Percentiles rank a stretch among this genome's conserved stretches.
phyloP scores from a whole-genome alignment of 1,140 invertebrate genomes.

The Aethina tumida region DNA sequence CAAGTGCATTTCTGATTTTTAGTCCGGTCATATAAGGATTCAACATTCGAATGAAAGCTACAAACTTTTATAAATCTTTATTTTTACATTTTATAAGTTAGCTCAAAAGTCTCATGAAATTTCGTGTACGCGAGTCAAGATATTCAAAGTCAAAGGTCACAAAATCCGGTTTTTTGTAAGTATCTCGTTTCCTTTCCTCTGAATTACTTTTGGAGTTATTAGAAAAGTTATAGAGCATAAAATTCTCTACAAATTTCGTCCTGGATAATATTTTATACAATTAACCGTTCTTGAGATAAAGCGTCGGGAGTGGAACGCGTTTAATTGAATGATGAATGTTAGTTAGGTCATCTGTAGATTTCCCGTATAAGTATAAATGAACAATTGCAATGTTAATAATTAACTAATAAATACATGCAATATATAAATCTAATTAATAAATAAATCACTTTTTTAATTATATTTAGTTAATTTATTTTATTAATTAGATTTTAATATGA shows the following conservation, averaged over 20 bases:
- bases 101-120: conserved; percentile 13
- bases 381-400: conserved; percentile 5
- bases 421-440: not conserved
- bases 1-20: too few relatives aligned
- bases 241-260: conserved; percentile 14
- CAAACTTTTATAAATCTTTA: conserved; percentile 10
- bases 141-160: conserved; percentile 16
- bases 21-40: too few relatives aligned
- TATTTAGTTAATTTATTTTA: not conserved
- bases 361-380: conserved; percentile 5
- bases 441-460: not conserved
- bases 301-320: conserved; percentile 5
- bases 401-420: not conserved
- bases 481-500: not conserved
- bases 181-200: conserved; percentile 12
- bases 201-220: conserved; percentile 13
- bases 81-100: conserved; percentile 8
- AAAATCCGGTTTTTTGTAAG: conserved; percentile 11
- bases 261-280: conserved; percentile 13
- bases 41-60: conserved; percentile 15
- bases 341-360: conserved; percentile 7
- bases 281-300: conserved; percentile 14
- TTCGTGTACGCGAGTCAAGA: conserved; percentile 12
- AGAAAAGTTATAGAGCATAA: conserved; percentile 15
- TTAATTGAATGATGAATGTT: conserved; percentile 5